Conservation (phyloP, 2,113 vertebrate species). For the Indicator maculatus region DNA sequence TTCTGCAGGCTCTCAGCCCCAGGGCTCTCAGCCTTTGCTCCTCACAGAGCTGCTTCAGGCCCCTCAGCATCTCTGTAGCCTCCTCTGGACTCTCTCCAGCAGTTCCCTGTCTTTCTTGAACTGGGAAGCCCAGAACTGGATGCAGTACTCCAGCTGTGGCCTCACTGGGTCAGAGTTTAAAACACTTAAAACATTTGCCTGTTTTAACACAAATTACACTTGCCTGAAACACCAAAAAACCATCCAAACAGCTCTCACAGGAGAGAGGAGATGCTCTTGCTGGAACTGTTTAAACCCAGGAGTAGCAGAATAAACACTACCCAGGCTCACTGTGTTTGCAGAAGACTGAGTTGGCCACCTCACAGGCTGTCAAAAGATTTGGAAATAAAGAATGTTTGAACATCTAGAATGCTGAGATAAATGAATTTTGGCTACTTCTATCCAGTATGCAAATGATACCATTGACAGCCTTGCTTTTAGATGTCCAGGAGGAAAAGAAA, state of each 20-base stretch:
- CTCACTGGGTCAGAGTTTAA: too few species aligned
- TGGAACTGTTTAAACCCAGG: background rate
- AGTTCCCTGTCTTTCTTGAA: too few species aligned
- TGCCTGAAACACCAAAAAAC: too few species aligned
- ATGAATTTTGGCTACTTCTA: background rate
- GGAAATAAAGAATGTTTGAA: background rate
- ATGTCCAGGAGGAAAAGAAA: background rate
- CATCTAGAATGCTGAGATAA: background rate
- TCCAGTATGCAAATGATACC: background rate
- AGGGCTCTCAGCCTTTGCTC: too few species aligned
- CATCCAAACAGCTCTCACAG: background rate
- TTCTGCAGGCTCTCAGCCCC: too few species aligned
- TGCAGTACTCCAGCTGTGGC: too few species aligned
- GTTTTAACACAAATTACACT: too few species aligned
- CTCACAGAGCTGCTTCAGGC: too few species aligned
- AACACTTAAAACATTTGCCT: too few species aligned
- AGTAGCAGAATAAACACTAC: background rate
- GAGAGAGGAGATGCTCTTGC: background rate
- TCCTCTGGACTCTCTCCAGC: too few species aligned
- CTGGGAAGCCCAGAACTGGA: too few species aligned
- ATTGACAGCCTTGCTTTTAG: background rate
- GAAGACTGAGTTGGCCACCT: background rate
- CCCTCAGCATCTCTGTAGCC: too few species aligned
- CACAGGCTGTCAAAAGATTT: background rate
- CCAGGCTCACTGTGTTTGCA: background rate